Conservation (phyloP, 35 echinoderm and acorn worm genomes). For the Nesometra sesokonis region DNA sequence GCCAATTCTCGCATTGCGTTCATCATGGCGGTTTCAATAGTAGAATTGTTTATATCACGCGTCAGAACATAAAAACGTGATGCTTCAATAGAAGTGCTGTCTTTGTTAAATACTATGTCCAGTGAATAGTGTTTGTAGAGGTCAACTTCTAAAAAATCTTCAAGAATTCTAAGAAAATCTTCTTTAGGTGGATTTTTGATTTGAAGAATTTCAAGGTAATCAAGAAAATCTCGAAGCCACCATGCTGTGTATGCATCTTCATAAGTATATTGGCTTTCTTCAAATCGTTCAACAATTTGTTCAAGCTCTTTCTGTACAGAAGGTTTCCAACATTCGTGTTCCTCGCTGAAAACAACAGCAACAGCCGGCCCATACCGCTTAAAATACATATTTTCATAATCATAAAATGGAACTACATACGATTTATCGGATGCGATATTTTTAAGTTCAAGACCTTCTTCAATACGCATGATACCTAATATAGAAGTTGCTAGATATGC, state of each 20-base stretch:
- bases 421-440: constrained; percentile 34
- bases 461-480: constrained; percentile 18
- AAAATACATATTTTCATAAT: constrained; percentile 11
- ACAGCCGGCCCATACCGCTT: constrained; percentile 23
- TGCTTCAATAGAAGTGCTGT: background rate
- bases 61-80: background rate
- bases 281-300: background rate
- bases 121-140: constrained; percentile 15
- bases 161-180: background rate
- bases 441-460: constrained; percentile 18
- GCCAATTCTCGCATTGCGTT: background rate
- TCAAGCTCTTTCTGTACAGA: background rate
- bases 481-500: constrained; percentile 31
- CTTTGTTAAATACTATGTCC: constrained; percentile 15
- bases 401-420: constrained; percentile 2
- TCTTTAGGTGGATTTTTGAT: background rate
- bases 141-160: constrained; percentile 5
- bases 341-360: constrained; percentile 1
- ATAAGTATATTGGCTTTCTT: constrained; percentile 18
- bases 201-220: constrained; percentile 1
- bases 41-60: background rate
- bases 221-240: constrained; percentile 29
- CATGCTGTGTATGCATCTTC: constrained; percentile 9
- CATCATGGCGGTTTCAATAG: background rate
- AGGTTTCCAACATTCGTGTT: constrained; percentile 18